Conservation (phyloP, 2,888 invertebrate genomes). For the Strigamia transsilvanica region DNA sequence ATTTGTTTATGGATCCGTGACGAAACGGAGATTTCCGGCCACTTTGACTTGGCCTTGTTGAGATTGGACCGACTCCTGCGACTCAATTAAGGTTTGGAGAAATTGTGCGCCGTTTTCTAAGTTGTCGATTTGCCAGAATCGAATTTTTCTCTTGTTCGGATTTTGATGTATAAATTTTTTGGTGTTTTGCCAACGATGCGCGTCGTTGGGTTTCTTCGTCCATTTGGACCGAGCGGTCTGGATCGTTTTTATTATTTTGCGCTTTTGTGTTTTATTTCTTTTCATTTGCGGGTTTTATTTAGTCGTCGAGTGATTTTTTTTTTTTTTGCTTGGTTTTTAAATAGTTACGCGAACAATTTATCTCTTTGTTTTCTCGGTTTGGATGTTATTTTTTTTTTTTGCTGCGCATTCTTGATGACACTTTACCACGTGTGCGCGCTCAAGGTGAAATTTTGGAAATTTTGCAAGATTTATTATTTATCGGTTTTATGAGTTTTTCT, state of each 20-base stretch:
- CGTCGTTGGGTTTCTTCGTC: neutral
- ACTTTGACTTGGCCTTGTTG: neutral
- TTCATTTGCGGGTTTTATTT: neutral
- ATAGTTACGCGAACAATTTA: neutral
- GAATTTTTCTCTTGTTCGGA: neutral
- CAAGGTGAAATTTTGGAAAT: neutral
- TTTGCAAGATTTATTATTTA: neutral
- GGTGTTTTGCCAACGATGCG: neutral
- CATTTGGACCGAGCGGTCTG: neutral
- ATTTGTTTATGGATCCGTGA: slow-evolving; percentile 8
- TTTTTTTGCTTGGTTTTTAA: too few relatives aligned
- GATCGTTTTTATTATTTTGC: too few relatives aligned
- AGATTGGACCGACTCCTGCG: neutral
- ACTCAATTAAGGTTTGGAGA: neutral
- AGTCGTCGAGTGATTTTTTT: too few relatives aligned
- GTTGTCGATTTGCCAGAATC: neutral
- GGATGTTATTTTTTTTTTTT: neutral
- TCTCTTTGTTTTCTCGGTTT: neutral
- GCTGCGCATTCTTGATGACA: neutral
- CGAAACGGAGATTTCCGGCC: slow-evolving; percentile 2
- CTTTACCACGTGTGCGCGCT: neutral
- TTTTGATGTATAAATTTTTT: neutral
- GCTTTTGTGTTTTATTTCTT: too few relatives aligned
- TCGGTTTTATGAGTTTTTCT: neutral
- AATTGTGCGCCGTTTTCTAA: neutral